Evolutionary conservation across 2,888 invertebrate species (phyloP).

Genomic region (Caenorhabditis doughertyi): DNA sequence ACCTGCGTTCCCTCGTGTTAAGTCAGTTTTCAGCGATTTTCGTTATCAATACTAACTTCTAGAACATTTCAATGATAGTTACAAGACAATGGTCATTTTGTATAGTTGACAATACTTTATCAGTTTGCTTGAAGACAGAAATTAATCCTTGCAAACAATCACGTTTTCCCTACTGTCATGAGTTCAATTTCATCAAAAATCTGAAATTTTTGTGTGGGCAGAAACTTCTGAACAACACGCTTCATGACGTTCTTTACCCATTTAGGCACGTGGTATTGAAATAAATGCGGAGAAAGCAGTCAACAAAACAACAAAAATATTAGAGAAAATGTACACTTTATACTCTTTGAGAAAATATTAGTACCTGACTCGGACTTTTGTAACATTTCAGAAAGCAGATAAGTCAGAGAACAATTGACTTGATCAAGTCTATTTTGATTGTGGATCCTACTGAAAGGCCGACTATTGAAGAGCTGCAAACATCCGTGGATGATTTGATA

Average conservation of each 20-base stretch:
- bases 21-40: neutral
- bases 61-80: neutral
- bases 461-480: conserved; percentile 36
- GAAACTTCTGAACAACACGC: neutral
- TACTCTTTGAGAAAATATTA: no score
- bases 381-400: conserved; percentile 20
- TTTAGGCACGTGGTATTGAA: neutral
- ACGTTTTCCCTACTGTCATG: conserved; percentile 29
- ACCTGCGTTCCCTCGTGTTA: no score
- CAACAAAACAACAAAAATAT: no score
- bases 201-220: conserved; percentile 8
- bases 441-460: conserved; percentile 57
- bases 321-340: no score
- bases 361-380: no score
- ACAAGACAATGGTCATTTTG: neutral
- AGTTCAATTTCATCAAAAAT: neutral
- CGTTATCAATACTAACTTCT: no score
- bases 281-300: neutral
- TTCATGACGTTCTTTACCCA: neutral
- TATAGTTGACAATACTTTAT: neutral
- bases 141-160: conserved; percentile 6
- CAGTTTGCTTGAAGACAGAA: neutral
- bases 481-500: conserved; percentile 3
- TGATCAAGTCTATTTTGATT: conserved; percentile 57
- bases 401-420: conserved; percentile 18